phyloP scores from a whole-genome alignment of 2,888 invertebrate species.

The Noctua janthina region DNA sequence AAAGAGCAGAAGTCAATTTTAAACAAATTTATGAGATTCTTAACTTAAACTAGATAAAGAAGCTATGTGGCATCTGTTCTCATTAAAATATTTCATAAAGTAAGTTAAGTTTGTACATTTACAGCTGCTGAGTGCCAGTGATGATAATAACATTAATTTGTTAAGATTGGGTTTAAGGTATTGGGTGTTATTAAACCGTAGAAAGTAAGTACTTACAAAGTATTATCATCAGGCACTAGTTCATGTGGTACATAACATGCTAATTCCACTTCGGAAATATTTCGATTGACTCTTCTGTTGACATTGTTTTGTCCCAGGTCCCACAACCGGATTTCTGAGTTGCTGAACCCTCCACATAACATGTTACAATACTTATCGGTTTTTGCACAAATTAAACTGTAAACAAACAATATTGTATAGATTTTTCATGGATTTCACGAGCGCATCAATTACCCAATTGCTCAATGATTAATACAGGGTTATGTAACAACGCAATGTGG shows the following conservation, averaged over 20 bases:
- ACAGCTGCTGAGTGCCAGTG: background rate
- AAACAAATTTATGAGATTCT: background rate
- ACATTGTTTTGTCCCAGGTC: slow-evolving; percentile 89
- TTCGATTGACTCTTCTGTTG: slow-evolving; percentile 81
- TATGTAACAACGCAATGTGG: too few species aligned
- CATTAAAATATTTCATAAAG: background rate
- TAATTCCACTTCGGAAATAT: slow-evolving; percentile 87
- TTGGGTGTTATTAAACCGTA: background rate
- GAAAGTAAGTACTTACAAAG: slow-evolving; percentile 81
- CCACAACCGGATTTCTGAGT: slow-evolving; percentile 93
- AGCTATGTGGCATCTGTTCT: background rate
- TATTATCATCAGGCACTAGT: slow-evolving; percentile 82
- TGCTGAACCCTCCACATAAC: slow-evolving; percentile 93
- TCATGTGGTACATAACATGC: slow-evolving; percentile 89
- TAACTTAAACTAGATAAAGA: background rate
- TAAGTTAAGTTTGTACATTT: background rate
- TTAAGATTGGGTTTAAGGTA: background rate
- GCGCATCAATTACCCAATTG: background rate
- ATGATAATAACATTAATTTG: background rate
- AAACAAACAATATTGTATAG: slow-evolving; percentile 52
- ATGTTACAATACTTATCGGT: slow-evolving; percentile 92
- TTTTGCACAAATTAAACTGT: slow-evolving; percentile 91
- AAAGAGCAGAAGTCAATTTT: background rate
- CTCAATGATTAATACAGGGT: background rate
- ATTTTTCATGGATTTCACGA: background rate